These are phyloP conservation scores for Epinephelus awoara DNA, from an alignment of 2,797 vertebrate genomes.

Conservation along the genomic window DNA sequence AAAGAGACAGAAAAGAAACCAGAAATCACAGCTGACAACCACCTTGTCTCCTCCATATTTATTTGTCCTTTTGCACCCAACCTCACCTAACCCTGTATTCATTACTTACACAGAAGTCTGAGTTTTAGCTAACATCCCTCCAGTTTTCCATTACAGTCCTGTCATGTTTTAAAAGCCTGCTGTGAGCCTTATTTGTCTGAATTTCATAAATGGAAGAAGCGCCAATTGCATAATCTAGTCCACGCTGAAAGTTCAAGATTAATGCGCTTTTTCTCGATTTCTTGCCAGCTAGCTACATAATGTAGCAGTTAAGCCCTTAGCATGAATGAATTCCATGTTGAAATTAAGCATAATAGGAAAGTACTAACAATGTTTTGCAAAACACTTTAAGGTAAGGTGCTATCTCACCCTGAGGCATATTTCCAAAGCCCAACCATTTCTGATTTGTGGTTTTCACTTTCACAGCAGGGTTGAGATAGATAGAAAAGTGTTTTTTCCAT, in stretches of 20 bases:
- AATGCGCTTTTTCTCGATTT: not conserved
- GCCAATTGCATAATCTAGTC: conserved; percentile 21
- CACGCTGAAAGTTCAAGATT: conserved; percentile 28
- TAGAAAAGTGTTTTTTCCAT: conserved; percentile 17
- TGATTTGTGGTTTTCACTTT: conserved; percentile 20
- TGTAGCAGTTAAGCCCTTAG: conserved; percentile 12
- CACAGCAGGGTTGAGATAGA: not conserved
- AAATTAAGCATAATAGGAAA: conserved; percentile 21
- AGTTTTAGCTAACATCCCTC: not conserved
- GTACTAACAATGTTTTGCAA: not conserved
- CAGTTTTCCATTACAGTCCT: conserved; percentile 12
- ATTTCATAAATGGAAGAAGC: conserved; percentile 20
- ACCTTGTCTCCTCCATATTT: not conserved
- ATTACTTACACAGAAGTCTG: not conserved
- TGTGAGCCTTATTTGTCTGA: conserved; percentile 1
- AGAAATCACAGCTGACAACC: not conserved
- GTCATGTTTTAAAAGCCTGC: conserved; percentile 20
- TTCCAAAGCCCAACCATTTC: not conserved
- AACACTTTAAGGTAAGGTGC: not conserved
- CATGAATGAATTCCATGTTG: conserved; percentile 7
- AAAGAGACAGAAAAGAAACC: not conserved
- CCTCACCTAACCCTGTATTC: not conserved
- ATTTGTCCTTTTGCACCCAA: not conserved
- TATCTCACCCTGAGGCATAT: conserved; percentile 8
- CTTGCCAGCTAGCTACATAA: conserved; percentile 4